Evolutionary conservation across 35 echinoderm and acorn worm genomes (phyloP), one percentile per base, ranked within the genome.

Genomic region (Nesometra sesokonis): DNA sequence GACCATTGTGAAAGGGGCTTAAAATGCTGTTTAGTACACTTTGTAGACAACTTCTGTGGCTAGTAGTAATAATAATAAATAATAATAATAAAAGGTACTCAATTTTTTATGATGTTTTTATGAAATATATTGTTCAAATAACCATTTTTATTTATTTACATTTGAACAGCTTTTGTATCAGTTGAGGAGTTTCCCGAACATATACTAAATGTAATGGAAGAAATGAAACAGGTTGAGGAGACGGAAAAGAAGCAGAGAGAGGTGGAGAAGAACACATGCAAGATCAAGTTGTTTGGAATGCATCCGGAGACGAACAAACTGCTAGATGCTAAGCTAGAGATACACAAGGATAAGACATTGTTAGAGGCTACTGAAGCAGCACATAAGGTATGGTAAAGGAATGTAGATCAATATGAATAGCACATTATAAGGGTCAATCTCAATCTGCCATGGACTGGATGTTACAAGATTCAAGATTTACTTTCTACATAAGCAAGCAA

Each of bases 281-380:
- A 99, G 96, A 99, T 99, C 81, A 99, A 99, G 52, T 77, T 99
- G 21, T 99, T 99, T 92, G 92, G 93, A 32, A 81, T 99, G 11
- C 92, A 99, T 90, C 96, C 96, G 77, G 31, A 80, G 37, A 94
- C 88, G 11, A 90, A 94, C 31, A 99, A 94, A 82, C 80, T 86
- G 5, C 46, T 92, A 11, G 96, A 99, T 36, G 91, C 90, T 4
- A 99, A 91, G 30, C 78, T 99, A 35, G 96, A 99, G 78, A 88
- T 99, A 2, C 96, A 99, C 83, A 94, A 90, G 34, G 96, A 99
- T 36, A 94, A 89, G 83, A 99, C 93, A 57, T 84, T 99, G 27
- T 35, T 82, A 27, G 96, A 99, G 35, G 96, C 96, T 5, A 94
- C 93, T 33, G 90, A 99, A 80, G 85, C 86, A 19, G 96, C 93